Evolutionary conservation across 2,113 vertebrate genomes (phyloP).

Genomic region (Sapayoa aenigma): DNA sequence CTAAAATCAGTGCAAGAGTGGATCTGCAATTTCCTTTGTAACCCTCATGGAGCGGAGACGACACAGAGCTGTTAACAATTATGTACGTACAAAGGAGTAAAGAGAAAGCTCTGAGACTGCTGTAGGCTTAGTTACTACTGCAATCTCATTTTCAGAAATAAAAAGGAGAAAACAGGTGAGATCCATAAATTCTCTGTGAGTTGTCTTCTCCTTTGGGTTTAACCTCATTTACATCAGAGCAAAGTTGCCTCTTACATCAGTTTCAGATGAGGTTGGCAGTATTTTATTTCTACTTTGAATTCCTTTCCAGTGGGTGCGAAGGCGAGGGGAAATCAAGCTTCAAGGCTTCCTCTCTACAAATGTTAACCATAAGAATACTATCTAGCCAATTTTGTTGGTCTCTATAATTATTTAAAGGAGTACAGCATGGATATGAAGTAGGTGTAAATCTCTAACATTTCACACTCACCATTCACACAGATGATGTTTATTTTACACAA

Average conservation of each 20-base stretch:
- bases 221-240: background rate
- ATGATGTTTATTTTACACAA: conserved; percentile 33
- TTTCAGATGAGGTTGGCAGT: background rate
- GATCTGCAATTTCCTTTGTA: background rate
- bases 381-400: background rate
- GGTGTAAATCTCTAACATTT: conserved; percentile 47
- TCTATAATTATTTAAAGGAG: conserved; percentile 42
- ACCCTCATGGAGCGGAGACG: background rate
- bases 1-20: background rate
- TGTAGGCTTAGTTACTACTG: background rate
- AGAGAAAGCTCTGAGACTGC: background rate
- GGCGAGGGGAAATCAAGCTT: background rate
- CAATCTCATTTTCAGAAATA: background rate
- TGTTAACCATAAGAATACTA: conserved; percentile 10
- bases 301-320: background rate
- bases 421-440: background rate
- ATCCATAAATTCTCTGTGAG: background rate
- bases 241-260: background rate
- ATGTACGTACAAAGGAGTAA: background rate
- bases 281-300: conserved; percentile 3
- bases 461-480: background rate
- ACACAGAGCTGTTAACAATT: background rate
- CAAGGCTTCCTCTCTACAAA: background rate
- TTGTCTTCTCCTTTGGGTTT: background rate
- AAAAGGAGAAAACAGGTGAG: background rate